These are phyloP conservation scores for Aphodius granarius DNA, from an alignment of 2,888 invertebrate species.

Conservation along the genomic window DNA sequence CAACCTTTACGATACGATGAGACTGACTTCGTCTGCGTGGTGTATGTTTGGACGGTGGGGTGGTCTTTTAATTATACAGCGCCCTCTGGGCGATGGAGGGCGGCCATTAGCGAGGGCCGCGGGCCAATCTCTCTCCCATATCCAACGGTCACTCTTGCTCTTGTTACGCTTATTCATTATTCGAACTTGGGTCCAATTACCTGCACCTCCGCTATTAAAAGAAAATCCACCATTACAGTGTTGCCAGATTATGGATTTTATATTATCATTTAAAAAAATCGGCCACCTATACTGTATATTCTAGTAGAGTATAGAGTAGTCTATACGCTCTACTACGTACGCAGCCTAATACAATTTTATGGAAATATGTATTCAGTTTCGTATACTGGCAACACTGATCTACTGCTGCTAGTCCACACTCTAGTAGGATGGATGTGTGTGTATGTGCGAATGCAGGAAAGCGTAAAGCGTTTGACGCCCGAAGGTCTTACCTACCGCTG, in stretches of 20 bases:
- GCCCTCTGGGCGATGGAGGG: constrained; percentile 44
- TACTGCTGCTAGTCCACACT: too few species aligned
- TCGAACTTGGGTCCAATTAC: constrained; percentile 43
- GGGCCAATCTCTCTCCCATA: constrained; percentile 28
- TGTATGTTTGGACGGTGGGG: not conserved
- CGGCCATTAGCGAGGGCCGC: constrained; percentile 43
- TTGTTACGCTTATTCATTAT: constrained; percentile 41
- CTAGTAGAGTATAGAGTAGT: too few species aligned
- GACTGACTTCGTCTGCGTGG: not conserved
- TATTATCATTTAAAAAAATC: too few species aligned
- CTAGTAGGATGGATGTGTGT: not conserved
- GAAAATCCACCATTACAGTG: not conserved
- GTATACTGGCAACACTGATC: too few species aligned
- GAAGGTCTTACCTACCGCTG: not conserved
- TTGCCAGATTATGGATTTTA: too few species aligned
- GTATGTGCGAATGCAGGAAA: not conserved
- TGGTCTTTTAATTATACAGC: constrained; percentile 52
- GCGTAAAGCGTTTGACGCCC: not conserved
- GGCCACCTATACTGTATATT: too few species aligned
- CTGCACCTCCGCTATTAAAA: constrained; percentile 34
- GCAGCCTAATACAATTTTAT: too few species aligned
- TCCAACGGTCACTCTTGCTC: not conserved
- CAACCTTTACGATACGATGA: not conserved
- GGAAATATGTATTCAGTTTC: too few species aligned
- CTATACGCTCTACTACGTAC: too few species aligned